Percentiles rank a stretch among this genome's conserved stretches.
These are phyloP conservation scores for Trichonephila inaurata DNA, from an alignment of 1,140 invertebrate species.

Conservation along the genomic window DNA sequence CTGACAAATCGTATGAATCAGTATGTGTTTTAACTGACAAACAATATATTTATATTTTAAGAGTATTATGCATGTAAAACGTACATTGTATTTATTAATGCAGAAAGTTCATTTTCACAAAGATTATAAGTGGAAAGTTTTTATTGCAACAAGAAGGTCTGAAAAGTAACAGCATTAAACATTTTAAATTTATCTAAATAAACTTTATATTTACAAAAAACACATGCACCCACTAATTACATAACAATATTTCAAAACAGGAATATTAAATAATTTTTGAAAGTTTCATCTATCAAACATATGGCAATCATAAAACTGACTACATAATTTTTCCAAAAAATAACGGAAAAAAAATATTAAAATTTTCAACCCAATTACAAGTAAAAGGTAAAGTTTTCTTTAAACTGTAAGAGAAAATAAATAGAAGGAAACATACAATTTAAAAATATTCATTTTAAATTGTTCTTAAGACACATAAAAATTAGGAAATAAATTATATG, in stretches of 20 bases:
- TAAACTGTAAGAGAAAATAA: background rate
- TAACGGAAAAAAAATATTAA: too few species aligned
- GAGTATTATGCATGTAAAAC: too few species aligned
- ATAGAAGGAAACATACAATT: background rate
- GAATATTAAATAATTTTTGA: background rate
- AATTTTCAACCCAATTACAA: background rate
- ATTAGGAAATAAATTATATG: background rate
- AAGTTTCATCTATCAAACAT: constrained; percentile 6
- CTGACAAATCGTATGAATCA: too few species aligned
- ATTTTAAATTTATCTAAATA: constrained; percentile 55
- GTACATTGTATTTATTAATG: too few species aligned
- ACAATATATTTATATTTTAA: too few species aligned
- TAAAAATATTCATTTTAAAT: background rate
- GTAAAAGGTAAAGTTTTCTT: background rate
- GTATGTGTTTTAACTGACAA: too few species aligned
- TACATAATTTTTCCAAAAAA: background rate
- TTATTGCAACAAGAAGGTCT: constrained; percentile 20
- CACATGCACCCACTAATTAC: constrained; percentile 51
- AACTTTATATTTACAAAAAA: constrained; percentile 59
- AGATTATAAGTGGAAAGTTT: background rate
- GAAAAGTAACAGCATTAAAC: constrained; percentile 18
- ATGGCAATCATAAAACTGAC: constrained; percentile 60
- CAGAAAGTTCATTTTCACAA: background rate
- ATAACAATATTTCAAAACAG: background rate
- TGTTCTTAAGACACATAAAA: background rate